phyloP scores from a whole-genome alignment of 2,888 invertebrate genomes.

The Eristalinus aeneus region DNA sequence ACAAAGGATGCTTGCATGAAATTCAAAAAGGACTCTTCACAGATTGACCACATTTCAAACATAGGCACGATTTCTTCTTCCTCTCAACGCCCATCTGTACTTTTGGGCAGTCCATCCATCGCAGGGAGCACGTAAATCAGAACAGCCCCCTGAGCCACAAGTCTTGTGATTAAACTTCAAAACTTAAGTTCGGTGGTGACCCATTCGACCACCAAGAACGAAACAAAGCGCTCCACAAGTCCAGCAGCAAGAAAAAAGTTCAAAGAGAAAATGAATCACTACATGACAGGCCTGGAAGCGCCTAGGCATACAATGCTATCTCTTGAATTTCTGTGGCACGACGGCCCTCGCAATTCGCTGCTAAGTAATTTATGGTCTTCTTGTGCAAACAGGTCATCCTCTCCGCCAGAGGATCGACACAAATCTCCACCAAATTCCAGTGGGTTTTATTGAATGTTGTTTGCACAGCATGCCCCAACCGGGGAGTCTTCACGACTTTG shows the following conservation, averaged over 20 bases:
- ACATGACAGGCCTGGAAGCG: neutral
- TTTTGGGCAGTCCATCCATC: neutral
- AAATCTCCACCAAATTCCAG: neutral
- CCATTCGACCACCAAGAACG: neutral
- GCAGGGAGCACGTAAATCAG: neutral
- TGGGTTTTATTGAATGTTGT: neutral
- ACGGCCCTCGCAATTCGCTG: neutral
- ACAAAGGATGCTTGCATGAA: neutral
- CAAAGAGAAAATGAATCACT: neutral
- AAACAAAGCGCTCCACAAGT: neutral
- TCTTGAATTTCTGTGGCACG: neutral
- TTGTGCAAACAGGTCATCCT: conserved; percentile 1
- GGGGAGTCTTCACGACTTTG: no score
- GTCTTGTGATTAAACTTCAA: neutral
- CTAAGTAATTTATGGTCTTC: neutral
- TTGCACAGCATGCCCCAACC: neutral
- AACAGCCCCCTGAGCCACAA: neutral
- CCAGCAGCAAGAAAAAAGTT: neutral
- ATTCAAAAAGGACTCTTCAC: neutral
- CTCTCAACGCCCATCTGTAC: neutral
- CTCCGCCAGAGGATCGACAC: neutral
- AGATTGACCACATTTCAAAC: neutral
- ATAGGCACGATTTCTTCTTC: neutral
- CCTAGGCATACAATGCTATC: neutral
- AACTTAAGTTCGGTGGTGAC: neutral